These are phyloP conservation scores for Reticulitermes lucifugus DNA, from an alignment of 2,888 invertebrate genomes.

Conservation along the genomic window DNA sequence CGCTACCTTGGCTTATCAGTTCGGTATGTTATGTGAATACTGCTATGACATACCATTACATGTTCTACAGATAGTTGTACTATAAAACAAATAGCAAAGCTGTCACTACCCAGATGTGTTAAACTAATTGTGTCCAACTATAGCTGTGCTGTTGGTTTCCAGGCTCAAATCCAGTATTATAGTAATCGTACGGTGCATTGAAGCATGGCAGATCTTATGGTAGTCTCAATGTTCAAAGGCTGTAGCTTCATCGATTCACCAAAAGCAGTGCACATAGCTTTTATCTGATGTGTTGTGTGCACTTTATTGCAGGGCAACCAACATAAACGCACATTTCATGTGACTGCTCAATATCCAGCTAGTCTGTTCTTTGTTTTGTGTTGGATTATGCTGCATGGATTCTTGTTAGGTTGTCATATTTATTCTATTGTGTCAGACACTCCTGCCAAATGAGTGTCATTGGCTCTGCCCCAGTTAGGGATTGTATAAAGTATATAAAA, in stretches of 20 bases:
- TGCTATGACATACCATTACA: not conserved
- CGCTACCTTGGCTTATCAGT: not conserved
- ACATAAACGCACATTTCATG: not conserved
- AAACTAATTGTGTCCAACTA: not conserved
- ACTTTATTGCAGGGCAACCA: not conserved
- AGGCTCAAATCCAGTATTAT: conserved; percentile 27
- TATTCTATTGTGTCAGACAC: not conserved
- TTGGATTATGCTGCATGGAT: not conserved
- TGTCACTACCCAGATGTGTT: not conserved
- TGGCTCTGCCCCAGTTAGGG: not conserved
- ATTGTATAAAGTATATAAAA: not conserved
- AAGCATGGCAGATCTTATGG: conserved; percentile 18
- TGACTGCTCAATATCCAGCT: not conserved
- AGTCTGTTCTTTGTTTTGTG: not conserved
- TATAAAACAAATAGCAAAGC: not conserved
- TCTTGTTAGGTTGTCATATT: not conserved
- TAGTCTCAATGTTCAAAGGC: not conserved
- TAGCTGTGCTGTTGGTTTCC: conserved; percentile 5
- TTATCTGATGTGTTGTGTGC: not conserved
- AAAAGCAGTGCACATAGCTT: conserved; percentile 4
- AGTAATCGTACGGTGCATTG: not conserved
- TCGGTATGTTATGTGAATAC: not conserved
- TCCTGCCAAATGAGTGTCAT: not conserved
- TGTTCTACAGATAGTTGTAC: not conserved
- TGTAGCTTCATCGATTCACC: not conserved